phyloP scores from a whole-genome alignment of 2,888 invertebrate species.

The Lasioglossum morio region DNA sequence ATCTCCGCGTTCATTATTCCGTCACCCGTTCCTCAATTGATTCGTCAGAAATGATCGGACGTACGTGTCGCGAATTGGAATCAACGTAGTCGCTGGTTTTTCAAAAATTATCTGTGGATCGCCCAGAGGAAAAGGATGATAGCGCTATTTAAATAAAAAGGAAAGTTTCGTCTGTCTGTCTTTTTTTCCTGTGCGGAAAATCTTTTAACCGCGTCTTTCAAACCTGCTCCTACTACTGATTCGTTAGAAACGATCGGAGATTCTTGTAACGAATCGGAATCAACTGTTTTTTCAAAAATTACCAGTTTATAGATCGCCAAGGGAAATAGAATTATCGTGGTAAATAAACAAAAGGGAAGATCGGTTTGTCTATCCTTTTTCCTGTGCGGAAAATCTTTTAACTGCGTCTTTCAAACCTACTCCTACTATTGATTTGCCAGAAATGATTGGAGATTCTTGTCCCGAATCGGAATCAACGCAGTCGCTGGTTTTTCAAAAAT shows the following conservation, averaged over 20 bases:
- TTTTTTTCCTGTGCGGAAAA: too few relatives aligned
- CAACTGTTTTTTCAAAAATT: neutral
- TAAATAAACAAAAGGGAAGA: neutral
- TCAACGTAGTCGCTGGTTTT: too few relatives aligned
- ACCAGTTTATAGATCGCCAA: neutral
- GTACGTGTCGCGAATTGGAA: neutral
- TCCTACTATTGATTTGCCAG: slow-evolving; percentile 5
- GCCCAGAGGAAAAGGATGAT: neutral
- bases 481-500: neutral
- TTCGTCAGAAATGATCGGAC: neutral
- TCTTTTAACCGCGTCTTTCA: too few relatives aligned
- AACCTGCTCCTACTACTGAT: too few relatives aligned
- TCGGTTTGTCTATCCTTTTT: too few relatives aligned
- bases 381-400: too few relatives aligned
- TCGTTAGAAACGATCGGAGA: too few relatives aligned
- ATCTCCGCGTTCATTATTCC: slow-evolving; percentile 63
- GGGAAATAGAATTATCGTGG: neutral
- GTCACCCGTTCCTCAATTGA: slow-evolving; percentile 15
- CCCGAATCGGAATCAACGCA: neutral
- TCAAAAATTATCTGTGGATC: neutral
- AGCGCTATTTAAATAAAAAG: neutral
- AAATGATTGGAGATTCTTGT: neutral
- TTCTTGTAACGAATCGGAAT: too few relatives aligned
- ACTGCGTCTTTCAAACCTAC: too few relatives aligned
- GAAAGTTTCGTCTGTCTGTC: neutral